phyloP scores from a whole-genome alignment of 1,140 invertebrate genomes.

The Philotrypesis tridentata region DNA sequence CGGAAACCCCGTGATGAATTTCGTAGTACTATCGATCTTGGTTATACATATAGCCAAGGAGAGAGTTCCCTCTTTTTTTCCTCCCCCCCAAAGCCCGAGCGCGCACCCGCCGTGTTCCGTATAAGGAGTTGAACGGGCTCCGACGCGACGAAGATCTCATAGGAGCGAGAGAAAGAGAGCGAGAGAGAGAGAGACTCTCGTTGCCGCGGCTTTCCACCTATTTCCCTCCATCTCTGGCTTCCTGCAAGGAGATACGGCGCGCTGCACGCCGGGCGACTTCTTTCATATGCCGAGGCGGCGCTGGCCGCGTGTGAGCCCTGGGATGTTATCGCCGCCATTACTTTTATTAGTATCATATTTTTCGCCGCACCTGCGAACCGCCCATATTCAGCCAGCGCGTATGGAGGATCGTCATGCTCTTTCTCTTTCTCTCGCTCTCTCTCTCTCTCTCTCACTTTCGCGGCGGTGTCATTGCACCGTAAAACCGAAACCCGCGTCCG shows the following conservation, averaged over 20 bases:
- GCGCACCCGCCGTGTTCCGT: background rate
- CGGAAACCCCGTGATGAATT: constrained; percentile 45
- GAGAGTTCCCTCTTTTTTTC: background rate
- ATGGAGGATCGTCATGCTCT: constrained; percentile 48
- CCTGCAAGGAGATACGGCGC: too few species aligned
- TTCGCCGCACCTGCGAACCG: constrained; percentile 61
- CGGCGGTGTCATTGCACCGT: constrained; percentile 50
- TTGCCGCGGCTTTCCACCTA: background rate
- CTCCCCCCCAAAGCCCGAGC: too few species aligned
- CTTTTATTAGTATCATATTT: constrained; percentile 67
- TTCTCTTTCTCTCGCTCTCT: too few species aligned
- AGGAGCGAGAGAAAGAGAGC: too few species aligned
- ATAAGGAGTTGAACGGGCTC: background rate
- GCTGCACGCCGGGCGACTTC: constrained; percentile 38
- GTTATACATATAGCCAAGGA: too few species aligned
- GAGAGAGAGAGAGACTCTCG: background rate
- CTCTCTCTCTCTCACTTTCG: too few species aligned
- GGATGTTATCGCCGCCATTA: constrained; percentile 62
- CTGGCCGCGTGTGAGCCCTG: constrained; percentile 1
- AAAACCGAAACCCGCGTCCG: constrained; percentile 57
- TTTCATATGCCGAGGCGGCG: constrained; percentile 52
- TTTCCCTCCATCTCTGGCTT: background rate
- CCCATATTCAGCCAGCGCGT: constrained; percentile 58
- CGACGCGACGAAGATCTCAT: background rate
- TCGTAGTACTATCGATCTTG: constrained; percentile 50